These are phyloP conservation scores for Cacoxenus indagator DNA, from an alignment of 2,888 invertebrate genomes.

Conservation along the genomic window DNA sequence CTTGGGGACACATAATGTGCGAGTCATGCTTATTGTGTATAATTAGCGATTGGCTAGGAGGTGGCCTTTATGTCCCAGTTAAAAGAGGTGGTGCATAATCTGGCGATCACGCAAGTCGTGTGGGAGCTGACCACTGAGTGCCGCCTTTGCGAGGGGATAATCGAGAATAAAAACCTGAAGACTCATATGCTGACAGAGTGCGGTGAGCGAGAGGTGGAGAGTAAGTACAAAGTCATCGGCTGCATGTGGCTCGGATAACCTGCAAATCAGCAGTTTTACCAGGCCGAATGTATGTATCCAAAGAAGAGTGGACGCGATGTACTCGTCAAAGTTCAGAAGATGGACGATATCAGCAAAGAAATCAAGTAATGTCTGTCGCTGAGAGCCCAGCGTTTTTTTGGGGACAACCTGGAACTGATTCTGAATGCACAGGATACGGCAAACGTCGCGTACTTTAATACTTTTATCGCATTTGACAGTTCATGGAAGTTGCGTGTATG, in stretches of 20 bases:
- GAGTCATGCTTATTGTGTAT: constrained; percentile 35
- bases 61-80: too few species aligned
- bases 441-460: too few species aligned
- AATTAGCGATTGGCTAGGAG: too few species aligned
- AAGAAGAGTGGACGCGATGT: constrained; percentile 25
- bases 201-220: constrained; percentile 27
- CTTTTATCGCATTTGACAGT: too few species aligned
- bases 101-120: constrained; percentile 30
- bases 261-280: constrained; percentile 18
- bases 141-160: constrained; percentile 21
- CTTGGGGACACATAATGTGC: constrained; percentile 40
- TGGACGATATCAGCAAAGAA: too few species aligned
- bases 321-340: neutral
- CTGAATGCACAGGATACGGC: too few species aligned
- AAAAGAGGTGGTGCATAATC: constrained; percentile 22
- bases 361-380: too few species aligned
- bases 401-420: too few species aligned
- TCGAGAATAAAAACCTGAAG: constrained; percentile 19
- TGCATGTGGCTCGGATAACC: constrained; percentile 31
- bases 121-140: constrained; percentile 37
- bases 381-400: too few species aligned
- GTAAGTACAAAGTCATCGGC: constrained; percentile 34
- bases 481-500: too few species aligned
- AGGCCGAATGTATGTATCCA: constrained; percentile 8
- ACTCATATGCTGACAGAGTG: constrained; percentile 33